Evolutionary conservation across 1,140 invertebrate genomes (phyloP), one percentile per base, ranked within the genome.

Genomic region (Drosophila ohnishii): DNA sequence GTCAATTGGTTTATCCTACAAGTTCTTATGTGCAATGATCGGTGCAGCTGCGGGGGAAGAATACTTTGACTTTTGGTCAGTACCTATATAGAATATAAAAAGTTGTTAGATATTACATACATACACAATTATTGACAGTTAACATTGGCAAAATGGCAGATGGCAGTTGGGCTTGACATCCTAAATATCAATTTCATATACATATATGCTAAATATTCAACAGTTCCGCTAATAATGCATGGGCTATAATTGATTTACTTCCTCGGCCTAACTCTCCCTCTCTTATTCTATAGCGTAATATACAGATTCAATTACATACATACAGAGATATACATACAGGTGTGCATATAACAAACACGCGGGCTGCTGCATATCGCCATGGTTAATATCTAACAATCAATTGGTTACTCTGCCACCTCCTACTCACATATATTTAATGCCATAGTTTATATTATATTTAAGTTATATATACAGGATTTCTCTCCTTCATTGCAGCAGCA

Each of bases 121-220:
- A 75, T 63, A 62, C 51, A 67, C 61, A 73, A 66, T 77, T 78
- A 85, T 80, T 85, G 81, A 85, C 82, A 69, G 44, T 77, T 81
- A 87, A 76, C 60, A 53, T 79, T 87, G 82, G 82, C 82, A 85
- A 85, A 84, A 75, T 67, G 78, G 71, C 81, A 84, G 58, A 80
- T 84, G 69, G 69, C 69, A 71, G 69, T 71, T 35, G 55, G 66
- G 53, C 57, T 71, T 37, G 65, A 71, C 67, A 71, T 71, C 67
- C 37, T 58, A 57, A 47, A 70, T 30, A 57, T 71, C 51, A 71
- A 75, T 59, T 75, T 75, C 32, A 56, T 40, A 50, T 53, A 10
- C 13, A 22, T 53, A 34, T 42, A 53, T 47, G 37, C 28, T 73
- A 74, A 57, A 53, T 75, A 59, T 75, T 75, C 10, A 65, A 75